A percentile compares a stretch with the other conserved stretches of the same genome.
phyloP scores from a whole-genome alignment of 2,797 vertebrate species.

The Mionectes olivaceus region DNA sequence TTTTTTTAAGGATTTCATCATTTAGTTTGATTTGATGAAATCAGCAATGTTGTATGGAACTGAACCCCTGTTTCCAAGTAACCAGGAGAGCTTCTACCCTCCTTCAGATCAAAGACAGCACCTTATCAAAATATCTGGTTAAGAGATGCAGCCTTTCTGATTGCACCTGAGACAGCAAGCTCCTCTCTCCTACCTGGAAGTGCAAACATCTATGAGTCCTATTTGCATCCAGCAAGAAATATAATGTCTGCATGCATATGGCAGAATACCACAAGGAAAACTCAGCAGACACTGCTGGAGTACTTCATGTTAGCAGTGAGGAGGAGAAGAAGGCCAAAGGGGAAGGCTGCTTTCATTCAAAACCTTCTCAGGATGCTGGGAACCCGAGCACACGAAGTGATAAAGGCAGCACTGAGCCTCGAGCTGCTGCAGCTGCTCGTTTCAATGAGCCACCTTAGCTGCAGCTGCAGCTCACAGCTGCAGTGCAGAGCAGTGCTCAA shows the following conservation, averaged over 20 bases:
- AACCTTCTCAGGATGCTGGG: not conserved
- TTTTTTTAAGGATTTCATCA: not conserved
- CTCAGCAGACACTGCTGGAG: not conserved
- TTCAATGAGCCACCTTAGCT: not conserved
- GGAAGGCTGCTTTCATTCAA: not conserved
- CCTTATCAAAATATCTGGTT: not conserved
- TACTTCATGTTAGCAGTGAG: not conserved
- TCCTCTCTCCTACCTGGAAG: not conserved
- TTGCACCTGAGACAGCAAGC: not conserved
- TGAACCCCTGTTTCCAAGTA: not conserved
- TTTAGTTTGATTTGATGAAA: not conserved
- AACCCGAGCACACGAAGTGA: not conserved
- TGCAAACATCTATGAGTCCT: not conserved
- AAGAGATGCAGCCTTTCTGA: not conserved
- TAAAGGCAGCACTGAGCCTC: not conserved
- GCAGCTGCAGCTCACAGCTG: not conserved
- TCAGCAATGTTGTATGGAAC: not conserved
- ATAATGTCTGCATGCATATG: rapidly evolving
- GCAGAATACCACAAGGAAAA: not conserved
- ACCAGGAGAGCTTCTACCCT: not conserved
- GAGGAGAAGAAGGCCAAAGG: not conserved
- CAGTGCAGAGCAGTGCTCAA: not conserved
- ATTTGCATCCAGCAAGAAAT: not conserved
- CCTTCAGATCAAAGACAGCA: not conserved
- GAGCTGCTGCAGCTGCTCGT: not conserved